Base-by-base conservation (phyloP, 2,113 vertebrate species). In the Xiphias gladius region DNA sequence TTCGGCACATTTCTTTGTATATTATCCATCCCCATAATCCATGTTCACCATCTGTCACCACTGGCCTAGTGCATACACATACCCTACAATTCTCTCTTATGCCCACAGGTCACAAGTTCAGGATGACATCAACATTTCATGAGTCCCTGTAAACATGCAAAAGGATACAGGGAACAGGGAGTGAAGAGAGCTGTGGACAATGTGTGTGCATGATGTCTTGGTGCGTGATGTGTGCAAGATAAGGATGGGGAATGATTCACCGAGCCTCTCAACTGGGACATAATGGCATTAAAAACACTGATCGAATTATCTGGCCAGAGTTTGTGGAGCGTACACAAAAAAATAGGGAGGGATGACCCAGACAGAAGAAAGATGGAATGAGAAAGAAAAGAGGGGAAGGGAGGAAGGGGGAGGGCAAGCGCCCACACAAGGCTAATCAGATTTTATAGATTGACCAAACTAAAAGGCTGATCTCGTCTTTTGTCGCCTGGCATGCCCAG, bases 391-490 rank as follows among this genome's bases (percentile, higher is more conserved):
- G 43, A 59, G 58, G n/a, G 55, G 28, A 84, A 37, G 35, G 26
- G 61, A 48, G 37, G 61, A 35, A 35, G n/a, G 61, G 74, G 63
- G 55, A 66, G 65, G 41, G 73, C 61, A 35, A 76, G 76, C 2
- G 65, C 50, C 82, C 78, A 68, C 79, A 90, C 83, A 88, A 54
- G 86, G 83, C 92, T 93, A 94, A 94, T 95, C 87, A 94, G 86
- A 94, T 94, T 91, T 91, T 94, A 94, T 93, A 90, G 92, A 94
- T 93, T 73, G 82, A 70, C 84, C 65, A 71, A 86, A 82, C 75
- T 87, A 90, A 93, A 93, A 89, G 87, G 86, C 83, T 88, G 86
- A 93, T 92, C 81, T 87, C 7, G 71, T 79, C 93, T 85, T 95
- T 94, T 94, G 94, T 94, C 89, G 90, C 83, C 65, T 12, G 57